phyloP scores from a whole-genome alignment of 1,140 invertebrate genomes.

The Pectinophora gossypiella region DNA sequence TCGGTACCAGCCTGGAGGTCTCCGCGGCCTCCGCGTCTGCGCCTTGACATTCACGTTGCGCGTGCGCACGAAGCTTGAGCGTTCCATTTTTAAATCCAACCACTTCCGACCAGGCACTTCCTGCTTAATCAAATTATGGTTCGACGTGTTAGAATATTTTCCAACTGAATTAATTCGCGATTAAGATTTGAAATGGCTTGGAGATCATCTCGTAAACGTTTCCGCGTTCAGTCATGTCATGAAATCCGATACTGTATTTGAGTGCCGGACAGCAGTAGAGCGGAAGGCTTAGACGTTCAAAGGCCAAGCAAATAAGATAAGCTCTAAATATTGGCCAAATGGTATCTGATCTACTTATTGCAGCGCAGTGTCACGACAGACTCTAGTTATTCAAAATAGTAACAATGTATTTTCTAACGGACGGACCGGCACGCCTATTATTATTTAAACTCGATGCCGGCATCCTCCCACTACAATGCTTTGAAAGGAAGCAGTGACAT shows the following conservation, averaged over 20 bases:
- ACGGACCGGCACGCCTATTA: slow-evolving; percentile 33
- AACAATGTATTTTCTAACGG: slow-evolving; percentile 42
- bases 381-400: neutral
- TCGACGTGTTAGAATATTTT: neutral
- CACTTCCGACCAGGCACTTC: slow-evolving; percentile 62
- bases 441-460: slow-evolving; percentile 46
- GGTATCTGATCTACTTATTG: neutral
- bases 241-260: too few relatives aligned
- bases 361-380: neutral
- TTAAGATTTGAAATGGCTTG: neutral
- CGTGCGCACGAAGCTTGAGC: slow-evolving; percentile 37
- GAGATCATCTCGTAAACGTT: neutral
- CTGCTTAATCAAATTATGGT: slow-evolving; percentile 27
- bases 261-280: too few relatives aligned
- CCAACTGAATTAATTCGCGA: neutral
- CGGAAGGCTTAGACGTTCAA: neutral
- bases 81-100: slow-evolving; percentile 57
- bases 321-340: neutral
- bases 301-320: neutral
- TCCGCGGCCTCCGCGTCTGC: slow-evolving; percentile 23
- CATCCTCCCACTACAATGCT: slow-evolving; percentile 69
- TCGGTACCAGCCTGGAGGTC: slow-evolving; percentile 25
- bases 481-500: slow-evolving; percentile 73
- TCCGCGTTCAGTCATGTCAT: neutral
- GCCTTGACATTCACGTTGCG: slow-evolving; percentile 64